Conservation (phyloP, 2,888 invertebrate species). For the Hirtodrosophila cameraria region DNA sequence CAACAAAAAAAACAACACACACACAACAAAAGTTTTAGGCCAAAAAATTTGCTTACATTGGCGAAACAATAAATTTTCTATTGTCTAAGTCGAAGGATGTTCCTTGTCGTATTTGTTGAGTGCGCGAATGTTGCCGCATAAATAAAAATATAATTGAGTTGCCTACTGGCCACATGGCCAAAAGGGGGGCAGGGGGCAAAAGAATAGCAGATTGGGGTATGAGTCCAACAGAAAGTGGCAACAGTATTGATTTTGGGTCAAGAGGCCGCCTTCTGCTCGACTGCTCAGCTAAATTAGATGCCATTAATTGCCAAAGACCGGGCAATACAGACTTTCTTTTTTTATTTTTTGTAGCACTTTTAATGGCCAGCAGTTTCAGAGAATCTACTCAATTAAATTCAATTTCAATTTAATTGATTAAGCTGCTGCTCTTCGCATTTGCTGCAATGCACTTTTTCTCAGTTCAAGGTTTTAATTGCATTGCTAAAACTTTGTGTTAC, state of each 20-base stretch:
- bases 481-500: slow-evolving; percentile 60
- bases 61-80: slow-evolving; percentile 73
- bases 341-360: slow-evolving; percentile 4
- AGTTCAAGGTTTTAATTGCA: slow-evolving; percentile 64
- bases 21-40: slow-evolving; percentile 42
- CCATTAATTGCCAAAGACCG: slow-evolving; percentile 64
- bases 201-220: not conserved
- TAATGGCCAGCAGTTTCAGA: slow-evolving; percentile 1
- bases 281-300: slow-evolving; percentile 62
- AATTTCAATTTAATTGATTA: slow-evolving; percentile 42
- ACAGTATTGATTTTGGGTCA: slow-evolving; percentile 63
- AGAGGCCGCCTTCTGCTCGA: slow-evolving; percentile 30
- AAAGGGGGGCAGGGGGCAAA: not conserved
- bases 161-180: slow-evolving; percentile 4
- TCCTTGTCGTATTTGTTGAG: slow-evolving; percentile 63
- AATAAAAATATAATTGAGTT: slow-evolving; percentile 76
- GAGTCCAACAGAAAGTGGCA: not conserved
- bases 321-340: slow-evolving; percentile 27
- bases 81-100: slow-evolving; percentile 53
- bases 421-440: slow-evolving; percentile 33
- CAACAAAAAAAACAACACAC: slow-evolving; percentile 13
- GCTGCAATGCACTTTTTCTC: slow-evolving; percentile 34
- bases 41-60: slow-evolving; percentile 75
- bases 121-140: slow-evolving; percentile 75
- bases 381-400: not conserved